Conservation (phyloP, 2,113 vertebrate species). For the Gavia stellata region DNA sequence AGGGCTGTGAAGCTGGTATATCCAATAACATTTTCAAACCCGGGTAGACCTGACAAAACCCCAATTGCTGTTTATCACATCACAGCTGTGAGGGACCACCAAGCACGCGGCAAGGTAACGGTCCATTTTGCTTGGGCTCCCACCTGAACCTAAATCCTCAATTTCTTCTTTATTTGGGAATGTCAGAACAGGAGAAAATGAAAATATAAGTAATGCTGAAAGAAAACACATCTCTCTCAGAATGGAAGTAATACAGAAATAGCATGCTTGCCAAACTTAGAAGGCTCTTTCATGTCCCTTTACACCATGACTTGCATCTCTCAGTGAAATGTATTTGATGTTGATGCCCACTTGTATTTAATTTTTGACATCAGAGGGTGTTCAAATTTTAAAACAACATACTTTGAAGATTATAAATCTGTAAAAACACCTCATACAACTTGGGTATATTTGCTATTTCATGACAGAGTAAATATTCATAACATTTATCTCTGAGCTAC, state of each 20-base stretch:
- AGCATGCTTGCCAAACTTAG: background rate
- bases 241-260: background rate
- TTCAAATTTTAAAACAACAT: background rate
- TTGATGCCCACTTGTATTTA: background rate
- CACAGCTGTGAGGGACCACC: background rate
- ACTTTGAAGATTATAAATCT: background rate
- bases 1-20: background rate
- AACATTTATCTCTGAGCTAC: background rate
- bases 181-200: background rate
- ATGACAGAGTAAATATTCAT: background rate
- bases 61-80: background rate
- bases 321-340: background rate
- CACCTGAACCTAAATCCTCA: background rate
- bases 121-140: background rate
- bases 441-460: background rate
- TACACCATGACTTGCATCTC: background rate
- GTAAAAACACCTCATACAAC: background rate
- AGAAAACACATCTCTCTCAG: background rate
- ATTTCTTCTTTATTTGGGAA: background rate
- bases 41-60: background rate
- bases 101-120: background rate
- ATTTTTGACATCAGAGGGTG: background rate
- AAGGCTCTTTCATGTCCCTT: background rate
- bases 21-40: background rate
- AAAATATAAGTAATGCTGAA: background rate